Base-by-base conservation (phyloP, 2,888 invertebrate species). In the Spisula solida region DNA sequence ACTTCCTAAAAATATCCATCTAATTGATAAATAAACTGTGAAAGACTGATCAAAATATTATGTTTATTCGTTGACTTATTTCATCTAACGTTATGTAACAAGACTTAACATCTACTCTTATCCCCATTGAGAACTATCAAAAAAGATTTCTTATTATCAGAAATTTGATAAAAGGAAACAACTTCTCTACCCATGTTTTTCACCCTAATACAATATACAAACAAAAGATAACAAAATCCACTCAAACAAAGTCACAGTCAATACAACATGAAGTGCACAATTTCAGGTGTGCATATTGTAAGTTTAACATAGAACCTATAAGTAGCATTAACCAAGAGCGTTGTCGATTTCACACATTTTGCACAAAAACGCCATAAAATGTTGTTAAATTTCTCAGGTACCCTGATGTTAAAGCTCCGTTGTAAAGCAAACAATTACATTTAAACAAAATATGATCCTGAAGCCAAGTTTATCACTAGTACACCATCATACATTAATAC, bases 1-100 rank as follows among this genome's bases (percentile, higher is more conserved):
- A 66, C 5, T 66, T 25, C n/a, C 60, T 25, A 66, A 20, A 66
- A 66, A 66, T 25, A 25, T 4, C 60, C 60, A 66, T 25, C 25
- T n/a, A 66, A 66, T 66, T 66, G 60, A 12, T 66, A 66, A n/a
- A 66, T 25, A 66, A 66, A 66, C 60, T 66, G 60, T 25, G 60
- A 66, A n/a, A 66, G 10, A 25, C 6, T 66, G 6, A n/a, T 25
- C n/a, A 25, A 66, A 66, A 66, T 25, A 6, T 66, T 25, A 25
- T 66, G 60, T 66, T 66, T 66, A 66, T 66, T 66, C 12, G 8
- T 66, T 66, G 20, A 66, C 25, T 66, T 66, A n/a, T 66, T 20
- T 25, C 60, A 25, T 66, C 60, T 66, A 25, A 25, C 25, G n/a
- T 66, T 66, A 66, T 66, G 60, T 25, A 66, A 66, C 25, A 66